phyloP scores from a whole-genome alignment of 2,797 vertebrate species.

The Pipistrellus nathusii region DNA sequence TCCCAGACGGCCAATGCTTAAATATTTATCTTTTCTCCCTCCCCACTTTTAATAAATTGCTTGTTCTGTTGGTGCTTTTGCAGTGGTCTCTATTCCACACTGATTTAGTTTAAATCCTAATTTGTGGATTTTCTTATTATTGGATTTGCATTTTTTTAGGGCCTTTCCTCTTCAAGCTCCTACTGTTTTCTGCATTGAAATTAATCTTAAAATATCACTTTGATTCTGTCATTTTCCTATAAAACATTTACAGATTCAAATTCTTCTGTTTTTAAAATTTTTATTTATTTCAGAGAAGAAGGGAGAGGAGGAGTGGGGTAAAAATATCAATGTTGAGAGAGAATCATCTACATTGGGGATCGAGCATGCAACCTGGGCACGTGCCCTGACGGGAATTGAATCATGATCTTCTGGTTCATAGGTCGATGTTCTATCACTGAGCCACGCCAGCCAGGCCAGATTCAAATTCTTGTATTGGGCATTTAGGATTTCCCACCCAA shows the following conservation, averaged over 20 bases:
- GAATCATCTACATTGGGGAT: too few species aligned
- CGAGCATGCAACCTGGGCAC: too few species aligned
- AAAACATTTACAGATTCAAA: conserved; percentile 25
- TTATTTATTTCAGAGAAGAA: too few species aligned
- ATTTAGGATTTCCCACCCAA: neutral
- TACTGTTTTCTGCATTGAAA: neutral
- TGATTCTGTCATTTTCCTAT: conserved; percentile 11
- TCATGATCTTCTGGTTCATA: too few species aligned
- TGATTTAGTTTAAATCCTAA: neutral
- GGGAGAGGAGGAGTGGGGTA: too few species aligned
- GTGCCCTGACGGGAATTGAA: too few species aligned
- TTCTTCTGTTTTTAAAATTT: neutral
- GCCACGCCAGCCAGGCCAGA: neutral
- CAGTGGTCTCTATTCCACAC: neutral
- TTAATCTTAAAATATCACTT: conserved; percentile 45
- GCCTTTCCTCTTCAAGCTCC: neutral
- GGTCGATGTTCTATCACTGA: too few species aligned
- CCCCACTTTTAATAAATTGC: neutral
- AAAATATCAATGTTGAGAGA: too few species aligned
- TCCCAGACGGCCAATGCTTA: neutral
- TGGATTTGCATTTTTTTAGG: neutral
- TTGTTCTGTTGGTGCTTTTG: neutral
- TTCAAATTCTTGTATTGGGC: neutral
- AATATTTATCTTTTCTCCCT: neutral
- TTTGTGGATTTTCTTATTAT: neutral